A percentile compares a stretch with the other conserved stretches of the same genome.
Evolutionary conservation across 2,888 invertebrate genomes (phyloP).

Genomic region (Leptinotarsa peninsularis): DNA sequence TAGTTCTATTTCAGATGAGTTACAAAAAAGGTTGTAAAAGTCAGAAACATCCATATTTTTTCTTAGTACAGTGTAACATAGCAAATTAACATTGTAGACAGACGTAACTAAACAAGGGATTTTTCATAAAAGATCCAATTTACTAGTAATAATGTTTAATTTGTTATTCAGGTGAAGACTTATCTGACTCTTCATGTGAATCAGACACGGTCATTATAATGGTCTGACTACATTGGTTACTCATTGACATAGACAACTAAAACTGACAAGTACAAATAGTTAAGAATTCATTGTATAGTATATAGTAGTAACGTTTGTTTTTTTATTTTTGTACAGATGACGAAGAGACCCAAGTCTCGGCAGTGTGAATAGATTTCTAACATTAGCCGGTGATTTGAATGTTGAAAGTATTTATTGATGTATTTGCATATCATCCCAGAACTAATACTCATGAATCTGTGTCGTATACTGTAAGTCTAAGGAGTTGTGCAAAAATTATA

Average conservation of each 20-base stretch:
- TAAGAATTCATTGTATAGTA: constrained; percentile 12
- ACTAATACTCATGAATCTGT: constrained; percentile 53
- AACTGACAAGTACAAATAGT: constrained; percentile 46
- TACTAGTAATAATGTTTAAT: constrained; percentile 19
- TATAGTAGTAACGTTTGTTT: constrained; percentile 32
- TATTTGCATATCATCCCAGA: constrained; percentile 51
- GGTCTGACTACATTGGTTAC: constrained; percentile 56
- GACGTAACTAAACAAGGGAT: constrained; percentile 22
- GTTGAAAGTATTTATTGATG: constrained; percentile 48
- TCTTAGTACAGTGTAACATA: constrained; percentile 16
- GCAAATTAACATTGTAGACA: constrained; percentile 17
- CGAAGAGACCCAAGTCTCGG: constrained; percentile 76
- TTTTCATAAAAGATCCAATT: background rate
- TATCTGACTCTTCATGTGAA: constrained; percentile 56
- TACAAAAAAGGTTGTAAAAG: no score
- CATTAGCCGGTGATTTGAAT: constrained; percentile 54
- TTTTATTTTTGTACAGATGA: constrained; percentile 69
- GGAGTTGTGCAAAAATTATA: constrained; percentile 47
- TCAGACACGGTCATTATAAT: constrained; percentile 63
- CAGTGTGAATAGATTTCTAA: constrained; percentile 65
- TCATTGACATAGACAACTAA: constrained; percentile 37
- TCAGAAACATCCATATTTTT: constrained; percentile 7
- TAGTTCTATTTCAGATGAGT: no score
- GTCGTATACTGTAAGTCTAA: constrained; percentile 52
- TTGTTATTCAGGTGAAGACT: constrained; percentile 51